Base-by-base conservation (phyloP, 2,888 invertebrate species). In the Sipha maydis region DNA sequence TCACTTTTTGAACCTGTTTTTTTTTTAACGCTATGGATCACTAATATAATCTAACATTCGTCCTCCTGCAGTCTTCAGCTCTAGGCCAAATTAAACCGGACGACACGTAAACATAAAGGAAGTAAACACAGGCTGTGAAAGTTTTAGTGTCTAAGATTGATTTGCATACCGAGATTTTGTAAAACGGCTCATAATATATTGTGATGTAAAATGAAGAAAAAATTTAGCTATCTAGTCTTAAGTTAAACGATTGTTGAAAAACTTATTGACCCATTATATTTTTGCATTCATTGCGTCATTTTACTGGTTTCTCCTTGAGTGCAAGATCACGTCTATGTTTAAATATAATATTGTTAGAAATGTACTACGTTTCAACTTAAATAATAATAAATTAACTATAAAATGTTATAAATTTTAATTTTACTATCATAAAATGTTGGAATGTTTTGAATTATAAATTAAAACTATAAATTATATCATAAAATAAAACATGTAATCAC, bases 1-100 rank as follows among this genome's bases (percentile, higher is more conserved):
- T 88, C 88, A 88, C 88, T 88, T 88, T 82, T 88, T 80, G 54
- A 82, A 88, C 88, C 80, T 75, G 88, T 88, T 88, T 86, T 78
- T 79, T 73, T 83, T 77, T 84, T 17, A 88, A 88, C 82, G 41
- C n/a, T 88, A 48, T 88, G 88, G 76, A 67, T 69, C 38, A 38
- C 56, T 80, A 71, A 80, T 80, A 76, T 41, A 67, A 75, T 75
- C 67, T 41, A 82, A 11, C 61, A 34, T 48, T 34, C 69, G 79
- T 88, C 80, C 88, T 88, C 82, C 82, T 56, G 80, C 61, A n/a
- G 82, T 88, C 41, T 75, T 75, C 61, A 31, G 82, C 80, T 67
- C 34, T 41, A 80, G 61, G 88, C 86, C 80, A 82, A 82, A 76
- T 61, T 79, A 56, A 82, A 86, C 88, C 80, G 88, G 80, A 88